Evolutionary conservation across 2,888 invertebrate species (phyloP), one percentile per base, ranked within the genome.

Genomic region (Helicoverpa assulta): DNA sequence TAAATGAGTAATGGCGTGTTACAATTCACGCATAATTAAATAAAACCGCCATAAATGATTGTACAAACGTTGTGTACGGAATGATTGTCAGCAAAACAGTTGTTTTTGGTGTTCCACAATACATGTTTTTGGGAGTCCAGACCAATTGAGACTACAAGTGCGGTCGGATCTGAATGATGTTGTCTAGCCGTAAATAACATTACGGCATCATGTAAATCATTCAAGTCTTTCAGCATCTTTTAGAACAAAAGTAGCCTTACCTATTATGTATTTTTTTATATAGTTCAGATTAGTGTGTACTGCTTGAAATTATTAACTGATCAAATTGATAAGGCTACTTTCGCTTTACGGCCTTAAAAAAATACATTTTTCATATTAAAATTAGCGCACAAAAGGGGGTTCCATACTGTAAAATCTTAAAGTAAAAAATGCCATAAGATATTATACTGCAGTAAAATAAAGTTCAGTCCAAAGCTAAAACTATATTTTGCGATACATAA

Each of bases 1-100:
- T 85, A 90, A 69, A 91, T 90, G 92, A 94, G 93, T 94, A 93
- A 89, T 88, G 88, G 90, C 90, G 89, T 86, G 88, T 88, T 89
- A 89, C 84, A 90, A 85, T 87, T 85, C 90, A 91, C 91, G 90
- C 89, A 87, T 85, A 75, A 70, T 82, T 76, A 70, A 79, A 77
- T 77, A 76, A 82, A 85, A 85, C 70, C 87, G 83, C 86, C 82
- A 73, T 81, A 84, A 77, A 85, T 85, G 79, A 84, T 85, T 87
- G 88, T 89, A 91, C 89, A 89, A 84, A 84, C 83, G 73, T 76
- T 85, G 78, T 87, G 88, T 91, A 92, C 85, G 91, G 91, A 92
- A 93, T 91, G 90, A 90, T 90, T 55, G 62, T 71, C 71, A 63
- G 60, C 71, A 73, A 73, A 40, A 71, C 60, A 69, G 59, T 66